Evolutionary conservation across 2,888 invertebrate genomes (phyloP).

Genomic region (Metallyticus violacea): DNA sequence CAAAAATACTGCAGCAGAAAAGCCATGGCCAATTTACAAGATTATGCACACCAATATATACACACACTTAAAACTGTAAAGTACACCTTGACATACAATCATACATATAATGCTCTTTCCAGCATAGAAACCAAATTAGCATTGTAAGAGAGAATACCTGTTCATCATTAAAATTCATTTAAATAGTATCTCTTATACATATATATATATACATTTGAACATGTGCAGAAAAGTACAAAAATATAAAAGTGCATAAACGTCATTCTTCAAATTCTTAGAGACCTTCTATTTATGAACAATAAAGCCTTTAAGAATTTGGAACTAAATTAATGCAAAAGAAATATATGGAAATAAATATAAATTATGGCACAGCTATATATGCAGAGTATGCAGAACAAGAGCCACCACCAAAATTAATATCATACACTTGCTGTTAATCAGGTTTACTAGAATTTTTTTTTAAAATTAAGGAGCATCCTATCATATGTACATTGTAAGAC

Average conservation of each 20-base stretch:
- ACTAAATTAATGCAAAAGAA: not conserved
- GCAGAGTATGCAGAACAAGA: not conserved
- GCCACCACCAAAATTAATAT: not conserved
- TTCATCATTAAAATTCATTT: not conserved
- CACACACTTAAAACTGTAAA: not conserved
- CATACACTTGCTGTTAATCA: not conserved
- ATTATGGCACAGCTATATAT: not conserved
- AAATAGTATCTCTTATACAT: not conserved
- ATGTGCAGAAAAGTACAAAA: slow-evolving; percentile 32
- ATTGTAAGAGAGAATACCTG: slow-evolving; percentile 2
- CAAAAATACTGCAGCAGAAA: not conserved
- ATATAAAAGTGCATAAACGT: slow-evolving; percentile 29
- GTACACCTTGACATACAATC: not conserved
- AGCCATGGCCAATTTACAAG: not conserved
- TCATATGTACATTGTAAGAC: too few relatives aligned
- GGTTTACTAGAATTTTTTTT: too few relatives aligned
- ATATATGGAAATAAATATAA: not conserved
- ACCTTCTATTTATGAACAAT: not conserved
- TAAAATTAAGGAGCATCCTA: too few relatives aligned
- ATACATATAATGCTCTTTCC: not conserved
- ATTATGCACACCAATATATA: not conserved
- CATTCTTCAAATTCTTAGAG: not conserved
- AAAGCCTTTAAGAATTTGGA: not conserved
- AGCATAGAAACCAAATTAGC: not conserved
- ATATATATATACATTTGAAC: slow-evolving; percentile 19